A percentile compares a stretch with the other conserved stretches of the same genome.
phyloP scores from a whole-genome alignment of 2,797 vertebrate species.

The Sebastolobus altivelis region DNA sequence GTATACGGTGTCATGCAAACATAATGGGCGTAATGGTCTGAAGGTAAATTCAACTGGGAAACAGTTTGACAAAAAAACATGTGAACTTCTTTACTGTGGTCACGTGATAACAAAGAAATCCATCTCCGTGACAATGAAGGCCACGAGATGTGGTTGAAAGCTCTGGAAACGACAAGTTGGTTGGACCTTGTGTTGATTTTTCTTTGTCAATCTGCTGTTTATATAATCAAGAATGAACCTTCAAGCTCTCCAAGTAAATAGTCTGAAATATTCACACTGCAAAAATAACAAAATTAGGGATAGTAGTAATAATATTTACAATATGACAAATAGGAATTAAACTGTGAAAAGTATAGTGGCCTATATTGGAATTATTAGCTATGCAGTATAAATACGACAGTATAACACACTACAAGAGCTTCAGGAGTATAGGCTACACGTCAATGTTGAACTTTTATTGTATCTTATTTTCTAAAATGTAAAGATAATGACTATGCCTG shows the following conservation, averaged over 20 bases:
- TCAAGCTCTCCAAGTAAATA: not conserved
- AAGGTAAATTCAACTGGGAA: not conserved
- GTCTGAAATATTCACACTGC: not conserved
- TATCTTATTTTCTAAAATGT: accelerated
- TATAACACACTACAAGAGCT: not conserved
- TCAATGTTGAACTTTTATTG: not conserved
- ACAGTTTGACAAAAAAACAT: not conserved
- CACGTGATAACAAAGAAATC: not conserved
- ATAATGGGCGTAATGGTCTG: not conserved
- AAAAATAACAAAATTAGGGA: not conserved
- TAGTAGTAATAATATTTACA: not conserved
- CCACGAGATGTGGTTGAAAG: not conserved
- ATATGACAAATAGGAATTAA: not conserved
- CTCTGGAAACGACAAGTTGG: not conserved
- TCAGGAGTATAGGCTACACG: not conserved
- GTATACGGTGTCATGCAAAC: constrained; percentile 25
- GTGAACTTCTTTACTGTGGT: no score
- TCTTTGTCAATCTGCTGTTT: not conserved
- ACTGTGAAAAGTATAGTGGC: not conserved
- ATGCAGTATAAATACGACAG: not conserved
- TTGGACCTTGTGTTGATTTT: not conserved
- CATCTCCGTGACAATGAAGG: not conserved
- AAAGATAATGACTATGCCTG: not conserved
- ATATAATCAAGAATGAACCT: not conserved
- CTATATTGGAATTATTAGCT: not conserved